phyloP scores from a whole-genome alignment of 2,797 vertebrate species.

The Aphelocoma californica region DNA sequence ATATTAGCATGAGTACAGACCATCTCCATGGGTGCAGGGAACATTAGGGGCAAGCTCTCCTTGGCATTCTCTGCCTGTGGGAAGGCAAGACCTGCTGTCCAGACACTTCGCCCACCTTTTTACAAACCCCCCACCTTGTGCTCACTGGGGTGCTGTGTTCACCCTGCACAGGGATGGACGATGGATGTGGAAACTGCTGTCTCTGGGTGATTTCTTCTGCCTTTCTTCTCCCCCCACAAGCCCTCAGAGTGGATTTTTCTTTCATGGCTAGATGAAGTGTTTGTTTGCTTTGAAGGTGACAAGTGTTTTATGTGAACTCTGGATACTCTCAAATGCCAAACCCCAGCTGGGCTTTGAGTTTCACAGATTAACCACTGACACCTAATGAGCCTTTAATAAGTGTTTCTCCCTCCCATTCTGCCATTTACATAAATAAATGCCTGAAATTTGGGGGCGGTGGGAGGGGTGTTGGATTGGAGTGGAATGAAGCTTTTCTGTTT shows the following conservation, averaged over 20 bases:
- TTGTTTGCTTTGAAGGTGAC: constrained; percentile 53
- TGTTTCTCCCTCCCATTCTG: constrained; percentile 26
- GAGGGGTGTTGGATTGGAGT: background rate
- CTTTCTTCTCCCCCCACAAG: constrained; percentile 6
- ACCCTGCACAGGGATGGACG: background rate
- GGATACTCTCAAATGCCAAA: constrained; percentile 65
- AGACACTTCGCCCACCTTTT: background rate
- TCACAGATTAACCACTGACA: constrained; percentile 62
- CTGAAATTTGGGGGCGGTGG: constrained; percentile 37
- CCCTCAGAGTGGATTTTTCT: constrained; percentile 22
- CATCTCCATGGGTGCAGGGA: background rate
- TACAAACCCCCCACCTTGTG: background rate
- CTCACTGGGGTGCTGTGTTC: background rate
- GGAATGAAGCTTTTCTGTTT: constrained; percentile 48
- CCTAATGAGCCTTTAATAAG: constrained; percentile 69
- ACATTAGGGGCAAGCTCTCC: background rate
- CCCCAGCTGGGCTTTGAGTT: constrained; percentile 68
- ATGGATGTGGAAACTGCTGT: background rate
- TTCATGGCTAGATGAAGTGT: constrained; percentile 44
- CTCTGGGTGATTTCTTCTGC: background rate
- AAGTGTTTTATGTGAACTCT: constrained; percentile 61
- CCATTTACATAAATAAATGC: constrained; percentile 61
- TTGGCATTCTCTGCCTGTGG: background rate
- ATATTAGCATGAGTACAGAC: background rate
- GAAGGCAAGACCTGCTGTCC: background rate